Evolutionary conservation across 2,797 vertebrate species (phyloP), one percentile per base, ranked within the genome.

Genomic region (Melanogrammus aeglefinus): DNA sequence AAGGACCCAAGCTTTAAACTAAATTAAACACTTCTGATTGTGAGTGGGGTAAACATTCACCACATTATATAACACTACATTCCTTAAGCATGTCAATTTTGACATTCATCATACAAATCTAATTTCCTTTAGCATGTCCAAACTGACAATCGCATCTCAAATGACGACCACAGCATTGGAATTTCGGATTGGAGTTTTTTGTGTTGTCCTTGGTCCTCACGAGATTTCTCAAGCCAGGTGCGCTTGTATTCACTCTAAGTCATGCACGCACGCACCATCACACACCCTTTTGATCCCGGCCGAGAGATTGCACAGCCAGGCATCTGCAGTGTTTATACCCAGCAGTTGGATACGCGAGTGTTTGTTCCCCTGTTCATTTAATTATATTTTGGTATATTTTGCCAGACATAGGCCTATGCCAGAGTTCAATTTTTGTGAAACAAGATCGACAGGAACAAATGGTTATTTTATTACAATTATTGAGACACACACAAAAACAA

Each of bases 281-380:
- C 39, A 35, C 31, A 36, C 71, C 27, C 27, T 41, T 75, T 75
- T 75, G 74, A 75, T 75, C 74, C 41, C 44, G 41, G 31, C 39
- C 74, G 31, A 29, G 24, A 6, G 24, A 44, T 29, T 47, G 73
- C 8, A 72, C 31, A 72, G 29, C 71, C 35, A 57, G 18, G 4
- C 18, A 6, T 57, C 51, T 57, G 51, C 51, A 18, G 51, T 57
- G 18, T 57, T 18, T 18, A 21, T 57, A 57, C 51, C 51, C 18
- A 57, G 51, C 51, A 18, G 51, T 57, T 13, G 44, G 44, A 47
- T 47, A 18, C 44, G 44, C 2, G 44, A 16, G 44, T 14, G 44
- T 47, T 47, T 47, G 51, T 57, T 57, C 18, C 51, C 18, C 1
- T 57, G 12, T 47, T 57, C 6, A 5, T 57, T 18, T 57, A 16